Evolutionary conservation across 1,140 invertebrate species (phyloP).

Genomic region (Cherax destructor): DNA sequence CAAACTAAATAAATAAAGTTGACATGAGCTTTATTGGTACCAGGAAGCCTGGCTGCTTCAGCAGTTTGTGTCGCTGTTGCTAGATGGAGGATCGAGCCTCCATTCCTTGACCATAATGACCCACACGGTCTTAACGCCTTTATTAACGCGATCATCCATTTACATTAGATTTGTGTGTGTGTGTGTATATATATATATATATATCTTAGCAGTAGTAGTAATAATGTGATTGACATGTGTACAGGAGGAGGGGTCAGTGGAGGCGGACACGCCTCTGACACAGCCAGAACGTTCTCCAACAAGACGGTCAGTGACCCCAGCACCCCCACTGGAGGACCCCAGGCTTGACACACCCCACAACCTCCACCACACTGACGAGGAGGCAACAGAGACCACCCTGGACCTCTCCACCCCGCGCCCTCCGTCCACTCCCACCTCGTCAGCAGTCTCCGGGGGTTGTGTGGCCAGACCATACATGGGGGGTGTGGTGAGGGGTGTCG

Average conservation of each 20-base stretch:
- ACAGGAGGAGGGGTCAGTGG: background rate
- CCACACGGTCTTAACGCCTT: no score
- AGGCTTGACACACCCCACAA: background rate
- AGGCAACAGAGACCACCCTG: constrained; percentile 25
- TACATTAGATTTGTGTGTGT: no score
- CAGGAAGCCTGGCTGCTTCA: no score
- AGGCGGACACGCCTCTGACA: background rate
- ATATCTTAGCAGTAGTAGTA: background rate
- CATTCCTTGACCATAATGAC: no score
- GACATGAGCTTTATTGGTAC: no score
- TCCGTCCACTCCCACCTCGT: constrained; percentile 28
- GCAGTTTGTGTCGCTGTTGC: no score
- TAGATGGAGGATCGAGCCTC: no score
- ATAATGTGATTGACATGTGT: background rate
- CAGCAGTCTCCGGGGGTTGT: background rate
- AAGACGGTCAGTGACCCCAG: background rate
- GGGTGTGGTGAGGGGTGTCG: background rate
- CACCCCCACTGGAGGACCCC: background rate
- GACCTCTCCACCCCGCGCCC: constrained; percentile 38
- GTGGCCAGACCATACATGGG: background rate
- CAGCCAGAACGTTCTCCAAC: constrained; percentile 3
- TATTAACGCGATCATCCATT: no score
- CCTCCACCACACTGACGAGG: background rate
- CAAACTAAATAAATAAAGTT: no score
- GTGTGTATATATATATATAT: background rate